Evolutionary conservation across 2,797 vertebrate genomes (phyloP), one percentile per base, ranked within the genome.

Genomic region (Notolepis coatsorum): DNA sequence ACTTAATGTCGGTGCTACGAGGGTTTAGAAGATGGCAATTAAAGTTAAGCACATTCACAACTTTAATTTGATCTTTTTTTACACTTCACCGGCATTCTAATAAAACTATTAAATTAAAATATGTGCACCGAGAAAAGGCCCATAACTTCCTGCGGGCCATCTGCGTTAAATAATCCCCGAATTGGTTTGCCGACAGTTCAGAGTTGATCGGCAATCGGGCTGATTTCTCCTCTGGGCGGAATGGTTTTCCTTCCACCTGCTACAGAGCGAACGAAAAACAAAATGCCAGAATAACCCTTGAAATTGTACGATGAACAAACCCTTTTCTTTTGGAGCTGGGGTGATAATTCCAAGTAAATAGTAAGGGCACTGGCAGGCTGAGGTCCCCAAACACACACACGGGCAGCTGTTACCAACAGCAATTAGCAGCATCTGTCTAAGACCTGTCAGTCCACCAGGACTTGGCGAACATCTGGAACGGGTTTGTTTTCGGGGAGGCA

Each of bases 391-490:
- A 54, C 43, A 46, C 68, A 60, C 52, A 64, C 25, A 23, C 6
- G 17, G 9, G 54, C 79, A 73, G 61, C 62, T 81, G 77, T 70
- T 73, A 57, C 72, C 59, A 50, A 80, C 65, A 76, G 80, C 74
- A 82, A 76, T 80, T 81, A 82, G 80, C 59, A 43, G 68, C 82
- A 82, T 77, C 72, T 82, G 82, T 80, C 79, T 80, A 68, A 54
- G 50, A 62, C 59, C 13, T 30, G 30, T 2, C 2, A 31, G 64
- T 62, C 77, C 76, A 24, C 68, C 48, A 75, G 73, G 75, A 76
- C 25, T 15, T 30, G 51, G 59, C 59, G 15, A 54, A 66, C 82
- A 79, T 74, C 79, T 84, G 80, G 41, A 65, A 21, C 50, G 50
- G 48, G 54, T 56, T 71, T 75, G 60, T 67, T 59, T 65, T 52